Conservation (phyloP, 2,888 invertebrate genomes). For the Dynastes hyllus region DNA sequence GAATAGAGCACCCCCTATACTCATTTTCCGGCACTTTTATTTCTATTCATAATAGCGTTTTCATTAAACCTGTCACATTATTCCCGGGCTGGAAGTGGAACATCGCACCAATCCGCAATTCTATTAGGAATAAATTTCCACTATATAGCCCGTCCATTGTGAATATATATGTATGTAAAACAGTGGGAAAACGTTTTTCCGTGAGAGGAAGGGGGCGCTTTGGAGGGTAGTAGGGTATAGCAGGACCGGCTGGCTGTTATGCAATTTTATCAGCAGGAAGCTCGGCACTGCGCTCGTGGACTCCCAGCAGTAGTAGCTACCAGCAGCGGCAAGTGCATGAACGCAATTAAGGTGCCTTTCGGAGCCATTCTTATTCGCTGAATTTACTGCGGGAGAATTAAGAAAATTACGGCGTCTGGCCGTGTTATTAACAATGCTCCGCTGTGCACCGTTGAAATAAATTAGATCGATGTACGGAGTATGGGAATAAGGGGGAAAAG, state of each 20-base stretch:
- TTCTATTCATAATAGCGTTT: constrained; percentile 34
- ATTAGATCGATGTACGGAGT: constrained; percentile 42
- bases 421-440: constrained; percentile 62
- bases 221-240: not conserved
- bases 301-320: not conserved
- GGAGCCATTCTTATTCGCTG: constrained; percentile 63
- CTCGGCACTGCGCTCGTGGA: constrained; percentile 12
- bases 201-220: not conserved
- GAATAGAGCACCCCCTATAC: not conserved
- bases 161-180: constrained; percentile 45
- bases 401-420: constrained; percentile 64
- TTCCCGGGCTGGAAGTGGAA: constrained; percentile 13
- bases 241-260: constrained; percentile 22
- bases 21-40: constrained; percentile 20
- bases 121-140: constrained; percentile 48
- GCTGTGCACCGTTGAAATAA: constrained; percentile 58
- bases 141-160: constrained; percentile 33
- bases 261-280: constrained; percentile 34
- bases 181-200: constrained; percentile 19
- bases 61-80: constrained; percentile 40
- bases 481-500: not conserved
- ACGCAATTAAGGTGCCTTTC: constrained; percentile 64
- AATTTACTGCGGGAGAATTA: constrained; percentile 64
- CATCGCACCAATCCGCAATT: constrained; percentile 28
- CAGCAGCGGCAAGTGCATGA: constrained; percentile 57